A percentile compares a stretch with the other conserved stretches of the same genome.
Evolutionary conservation across 2,888 invertebrate genomes (phyloP).

Genomic region (Euzophera pinguis): DNA sequence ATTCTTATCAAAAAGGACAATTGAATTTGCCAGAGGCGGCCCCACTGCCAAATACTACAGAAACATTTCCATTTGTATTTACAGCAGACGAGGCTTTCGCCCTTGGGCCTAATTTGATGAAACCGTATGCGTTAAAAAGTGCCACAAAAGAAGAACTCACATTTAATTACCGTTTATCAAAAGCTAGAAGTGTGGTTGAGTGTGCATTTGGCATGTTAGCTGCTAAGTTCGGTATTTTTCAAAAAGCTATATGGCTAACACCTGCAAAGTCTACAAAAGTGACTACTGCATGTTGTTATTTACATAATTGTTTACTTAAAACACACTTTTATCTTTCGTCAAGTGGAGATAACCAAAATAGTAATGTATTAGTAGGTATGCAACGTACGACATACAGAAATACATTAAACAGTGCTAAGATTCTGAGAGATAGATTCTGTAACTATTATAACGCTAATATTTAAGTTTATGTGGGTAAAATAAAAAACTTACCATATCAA

Average conservation of each 20-base stretch:
- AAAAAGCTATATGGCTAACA: neutral
- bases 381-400: neutral
- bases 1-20: neutral
- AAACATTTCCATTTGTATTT: neutral
- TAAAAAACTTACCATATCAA: too few relatives aligned
- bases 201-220: neutral
- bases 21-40: neutral
- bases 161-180: neutral
- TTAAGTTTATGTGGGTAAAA: too few relatives aligned
- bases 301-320: constrained; percentile 4
- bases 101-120: neutral
- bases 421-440: neutral
- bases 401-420: neutral
- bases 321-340: too few relatives aligned
- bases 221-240: neutral
- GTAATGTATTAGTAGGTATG: too few relatives aligned
- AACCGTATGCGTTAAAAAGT: neutral
- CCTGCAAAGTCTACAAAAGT: neutral
- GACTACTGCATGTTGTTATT: neutral
- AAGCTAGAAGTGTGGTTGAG: neutral
- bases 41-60: neutral
- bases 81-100: neutral
- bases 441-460: neutral
- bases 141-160: neutral
- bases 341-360: too few relatives aligned